Percentiles rank a stretch among this genome's conserved stretches.
phyloP scores from a whole-genome alignment of 2,888 invertebrate species.

The Geophilus truncorum region DNA sequence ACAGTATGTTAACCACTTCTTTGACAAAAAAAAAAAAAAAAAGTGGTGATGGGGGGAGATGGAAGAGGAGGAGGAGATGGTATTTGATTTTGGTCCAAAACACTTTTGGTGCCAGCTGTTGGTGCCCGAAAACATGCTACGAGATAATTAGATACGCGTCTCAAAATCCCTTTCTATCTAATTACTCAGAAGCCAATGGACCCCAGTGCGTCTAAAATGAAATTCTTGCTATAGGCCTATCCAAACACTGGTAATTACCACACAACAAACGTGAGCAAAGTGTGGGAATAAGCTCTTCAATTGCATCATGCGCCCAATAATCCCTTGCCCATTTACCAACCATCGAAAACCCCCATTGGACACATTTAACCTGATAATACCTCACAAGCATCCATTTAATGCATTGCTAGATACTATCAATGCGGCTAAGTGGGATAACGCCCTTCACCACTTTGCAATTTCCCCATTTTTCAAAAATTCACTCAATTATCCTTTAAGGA shows the following conservation, averaged over 20 bases:
- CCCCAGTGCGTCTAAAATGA: background rate
- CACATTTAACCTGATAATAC: constrained; percentile 5
- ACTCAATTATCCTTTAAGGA: no score
- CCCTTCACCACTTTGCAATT: background rate
- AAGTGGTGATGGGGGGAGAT: background rate
- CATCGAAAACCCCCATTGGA: constrained; percentile 22
- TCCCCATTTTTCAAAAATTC: background rate
- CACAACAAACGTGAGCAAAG: background rate
- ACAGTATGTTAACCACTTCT: background rate
- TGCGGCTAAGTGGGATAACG: background rate
- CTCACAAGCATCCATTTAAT: constrained; percentile 3
- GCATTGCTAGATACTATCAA: background rate
- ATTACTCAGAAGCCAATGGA: background rate
- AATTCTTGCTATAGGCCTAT: background rate
- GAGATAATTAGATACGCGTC: background rate
- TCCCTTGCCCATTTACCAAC: constrained; percentile 6
- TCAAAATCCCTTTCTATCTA: constrained; percentile 16
- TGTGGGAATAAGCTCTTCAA: background rate
- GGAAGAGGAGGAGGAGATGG: background rate
- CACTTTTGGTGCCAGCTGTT: constrained; percentile 10
- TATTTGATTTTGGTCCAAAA: constrained; percentile 4
- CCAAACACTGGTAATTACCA: background rate
- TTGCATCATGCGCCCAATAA: background rate
- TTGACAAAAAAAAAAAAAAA: background rate
- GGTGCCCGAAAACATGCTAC: constrained; percentile 14